Percentiles rank a stretch among this genome's conserved stretches.
Evolutionary conservation across 2,888 invertebrate species (phyloP).

Genomic region (Peribatodes rhomboidaria): DNA sequence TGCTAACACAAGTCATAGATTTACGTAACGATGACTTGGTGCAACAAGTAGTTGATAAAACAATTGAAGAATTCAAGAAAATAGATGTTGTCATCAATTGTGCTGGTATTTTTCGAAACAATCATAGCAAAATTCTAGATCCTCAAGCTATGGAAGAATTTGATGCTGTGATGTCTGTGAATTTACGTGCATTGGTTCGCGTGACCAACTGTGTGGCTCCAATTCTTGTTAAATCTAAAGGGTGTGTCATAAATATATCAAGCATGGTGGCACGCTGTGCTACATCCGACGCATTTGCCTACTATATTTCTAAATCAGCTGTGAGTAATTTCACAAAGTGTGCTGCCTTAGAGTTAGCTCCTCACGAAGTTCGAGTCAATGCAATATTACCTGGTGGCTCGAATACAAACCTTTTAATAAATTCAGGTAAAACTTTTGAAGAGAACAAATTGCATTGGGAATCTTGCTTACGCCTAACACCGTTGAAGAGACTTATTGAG

Average conservation of each 20-base stretch:
- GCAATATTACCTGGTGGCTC: constrained; percentile 90
- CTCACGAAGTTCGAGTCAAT: constrained; percentile 88
- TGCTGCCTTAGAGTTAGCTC: constrained; percentile 88
- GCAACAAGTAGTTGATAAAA: constrained; percentile 51
- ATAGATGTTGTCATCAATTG: constrained; percentile 62
- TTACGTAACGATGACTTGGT: constrained; percentile 55
- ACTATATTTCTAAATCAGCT: constrained; percentile 91
- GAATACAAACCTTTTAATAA: constrained; percentile 56
- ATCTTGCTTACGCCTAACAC: neutral
- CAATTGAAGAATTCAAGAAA: constrained; percentile 53
- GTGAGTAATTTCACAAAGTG: constrained; percentile 91
- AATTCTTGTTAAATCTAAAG: constrained; percentile 55
- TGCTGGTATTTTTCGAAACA: constrained; percentile 50
- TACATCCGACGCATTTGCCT: constrained; percentile 58
- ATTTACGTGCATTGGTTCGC: constrained; percentile 58
- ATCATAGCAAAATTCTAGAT: constrained; percentile 46
- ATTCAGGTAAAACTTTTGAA: neutral
- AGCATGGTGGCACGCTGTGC: constrained; percentile 45
- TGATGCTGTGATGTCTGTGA: constrained; percentile 55
- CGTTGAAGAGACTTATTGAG: constrained; percentile 5
- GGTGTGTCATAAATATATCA: constrained; percentile 60
- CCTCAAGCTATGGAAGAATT: constrained; percentile 51
- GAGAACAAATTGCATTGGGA: neutral
- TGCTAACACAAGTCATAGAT: constrained; percentile 54
- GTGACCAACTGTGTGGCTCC: constrained; percentile 52